Conservation (phyloP, 53 echinoderm and acorn worm genomes). For the Holothuria leucospilota region DNA sequence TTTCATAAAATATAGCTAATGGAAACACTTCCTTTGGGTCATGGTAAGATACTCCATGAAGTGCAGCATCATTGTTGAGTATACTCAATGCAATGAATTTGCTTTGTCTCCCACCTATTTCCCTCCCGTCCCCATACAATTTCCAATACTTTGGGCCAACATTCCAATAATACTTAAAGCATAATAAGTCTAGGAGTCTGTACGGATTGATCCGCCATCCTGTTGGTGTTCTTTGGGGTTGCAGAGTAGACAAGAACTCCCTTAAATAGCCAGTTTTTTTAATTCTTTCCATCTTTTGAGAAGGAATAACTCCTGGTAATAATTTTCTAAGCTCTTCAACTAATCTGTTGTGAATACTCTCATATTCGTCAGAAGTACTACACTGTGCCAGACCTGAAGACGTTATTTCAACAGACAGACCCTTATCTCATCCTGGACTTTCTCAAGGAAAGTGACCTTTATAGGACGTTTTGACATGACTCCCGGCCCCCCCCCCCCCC, state of each 20-base stretch:
- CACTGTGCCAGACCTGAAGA: no score
- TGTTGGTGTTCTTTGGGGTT: not conserved
- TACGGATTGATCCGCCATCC: not conserved
- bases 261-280: conserved; percentile 9
- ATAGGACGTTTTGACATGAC: no score
- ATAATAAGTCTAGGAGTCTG: not conserved
- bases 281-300: not conserved
- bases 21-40: conserved; percentile 55
- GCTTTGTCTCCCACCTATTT: conserved; percentile 3
- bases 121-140: conserved; percentile 6
- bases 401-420: no score
- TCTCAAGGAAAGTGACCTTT: no score
- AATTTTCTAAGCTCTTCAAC: no score
- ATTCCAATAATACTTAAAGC: not conserved
- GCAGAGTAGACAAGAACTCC: not conserved
- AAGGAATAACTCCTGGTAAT: not conserved
- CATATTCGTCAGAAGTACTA: no score
- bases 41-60: not conserved
- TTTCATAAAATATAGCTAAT: conserved; percentile 58
- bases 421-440: no score
- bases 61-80: not conserved
- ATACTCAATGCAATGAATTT: not conserved
- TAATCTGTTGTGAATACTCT: no score
- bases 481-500: no score
- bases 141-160: not conserved